Base-by-base conservation (phyloP, 92 coral and sea anemone species). In the Actinostola sp. region DNA sequence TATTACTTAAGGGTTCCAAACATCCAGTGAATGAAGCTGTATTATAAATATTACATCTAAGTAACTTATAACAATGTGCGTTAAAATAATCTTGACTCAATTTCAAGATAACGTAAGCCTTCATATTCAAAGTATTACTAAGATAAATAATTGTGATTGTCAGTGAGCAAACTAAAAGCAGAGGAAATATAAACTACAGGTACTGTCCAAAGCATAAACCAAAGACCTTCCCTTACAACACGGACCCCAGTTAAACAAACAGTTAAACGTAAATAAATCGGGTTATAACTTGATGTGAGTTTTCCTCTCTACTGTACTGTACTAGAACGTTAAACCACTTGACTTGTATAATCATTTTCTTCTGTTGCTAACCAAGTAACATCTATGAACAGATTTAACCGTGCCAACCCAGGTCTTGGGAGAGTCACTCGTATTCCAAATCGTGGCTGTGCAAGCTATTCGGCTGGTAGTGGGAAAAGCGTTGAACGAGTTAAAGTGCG, bases 301-400 rank as follows among this genome's bases (percentile, higher is more conserved):
- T 57, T 53, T 57, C n/a, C 63, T 30, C 11, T 30, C 11, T 30
- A 2, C 28, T 29, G n/a, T 28, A 25, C 29, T 54, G 28, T 30
- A 2, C 28, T 29, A 17, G 2, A 25, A 3, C 21, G 28, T 7
- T 23, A 57, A 25, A 19, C 9, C 25, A 20, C 59, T 16, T 25
- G 4, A 16, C 27, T 53, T 16, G 6, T 7, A 19, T 57, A 12
- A 29, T 11, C 63, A 57, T 57, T 57, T 4, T 31, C 60, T 19
- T n/a, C 27, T 52, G 27, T 19, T 52, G 52, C 57, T 66, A 66
- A 66, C 61, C 62, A 34, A 48, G 30, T 68, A 68, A 68, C 74
- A 55, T 75, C 67, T 77, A 53, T 84, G 78, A 90, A 90, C 97
- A 90, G 97, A 90, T 90, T 90, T 88, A 90, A 90, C 92, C 97